Evolutionary conservation across 2,797 vertebrate genomes (phyloP).

Genomic region (Echiichthys vipera): DNA sequence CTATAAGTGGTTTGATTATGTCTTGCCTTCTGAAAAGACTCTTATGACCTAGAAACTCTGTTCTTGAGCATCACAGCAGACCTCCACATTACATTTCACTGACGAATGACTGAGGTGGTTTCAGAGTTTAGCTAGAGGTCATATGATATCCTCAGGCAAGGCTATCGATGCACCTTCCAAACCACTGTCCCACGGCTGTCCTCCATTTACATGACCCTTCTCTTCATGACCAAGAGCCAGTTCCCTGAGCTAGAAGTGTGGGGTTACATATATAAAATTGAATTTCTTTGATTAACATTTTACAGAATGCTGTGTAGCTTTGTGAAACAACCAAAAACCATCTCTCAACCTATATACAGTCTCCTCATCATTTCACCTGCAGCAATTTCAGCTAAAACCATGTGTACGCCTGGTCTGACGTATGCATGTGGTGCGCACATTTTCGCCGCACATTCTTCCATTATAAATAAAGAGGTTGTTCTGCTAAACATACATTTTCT

Average conservation of each 20-base stretch:
- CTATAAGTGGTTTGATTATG: neutral
- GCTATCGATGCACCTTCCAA: slow-evolving; percentile 35
- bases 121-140: slow-evolving; percentile 32
- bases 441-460: too few relatives aligned
- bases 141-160: slow-evolving; percentile 22
- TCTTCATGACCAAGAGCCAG: slow-evolving; percentile 28
- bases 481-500: too few relatives aligned
- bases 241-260: slow-evolving; percentile 40
- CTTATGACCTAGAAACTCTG: slow-evolving; percentile 4
- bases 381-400: too few relatives aligned
- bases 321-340: too few relatives aligned
- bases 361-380: too few relatives aligned
- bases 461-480: too few relatives aligned
- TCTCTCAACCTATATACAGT: too few relatives aligned
- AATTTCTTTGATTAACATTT: too few relatives aligned
- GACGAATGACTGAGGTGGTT: slow-evolving; percentile 24
- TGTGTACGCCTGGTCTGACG: too few relatives aligned
- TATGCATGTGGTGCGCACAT: too few relatives aligned
- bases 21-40: neutral
- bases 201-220: slow-evolving; percentile 43
- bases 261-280: slow-evolving; percentile 49
- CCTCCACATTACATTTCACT: neutral
- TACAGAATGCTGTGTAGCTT: too few relatives aligned
- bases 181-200: slow-evolving; percentile 40
- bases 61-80: slow-evolving; percentile 14